These are phyloP conservation scores for Okapia johnstoni DNA, from an alignment of 2,113 vertebrate species.

Conservation along the genomic window DNA sequence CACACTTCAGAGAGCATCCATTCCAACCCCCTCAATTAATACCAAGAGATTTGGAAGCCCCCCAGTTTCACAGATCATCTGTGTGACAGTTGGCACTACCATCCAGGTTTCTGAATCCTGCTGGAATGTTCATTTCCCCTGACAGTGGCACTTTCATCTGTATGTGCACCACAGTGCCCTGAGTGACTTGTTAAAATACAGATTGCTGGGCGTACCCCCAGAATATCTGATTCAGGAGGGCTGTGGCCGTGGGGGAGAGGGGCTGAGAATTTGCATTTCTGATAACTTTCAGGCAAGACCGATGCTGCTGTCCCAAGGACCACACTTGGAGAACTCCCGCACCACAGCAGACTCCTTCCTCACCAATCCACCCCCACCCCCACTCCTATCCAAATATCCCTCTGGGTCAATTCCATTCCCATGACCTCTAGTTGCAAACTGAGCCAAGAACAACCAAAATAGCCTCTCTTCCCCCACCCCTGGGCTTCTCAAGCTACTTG, in stretches of 20 bases:
- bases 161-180: not conserved
- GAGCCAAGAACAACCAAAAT: not conserved
- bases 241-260: accelerated
- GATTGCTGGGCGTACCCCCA: not conserved
- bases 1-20: not conserved
- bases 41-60: not conserved
- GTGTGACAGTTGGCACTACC: not conserved
- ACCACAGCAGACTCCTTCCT: not conserved
- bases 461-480: not conserved
- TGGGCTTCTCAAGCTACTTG: not conserved
- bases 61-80: not conserved
- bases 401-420: not conserved
- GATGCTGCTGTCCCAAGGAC: not conserved
- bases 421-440: not conserved
- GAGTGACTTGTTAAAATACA: not conserved
- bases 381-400: not conserved
- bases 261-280: not conserved
- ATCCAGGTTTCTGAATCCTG: not conserved
- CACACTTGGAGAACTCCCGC: not conserved
- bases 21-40: not conserved
- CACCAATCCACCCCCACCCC: not conserved
- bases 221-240: not conserved
- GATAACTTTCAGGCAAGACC: not conserved
- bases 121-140: not conserved
- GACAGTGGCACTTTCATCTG: not conserved